phyloP scores from a whole-genome alignment of 23 tunicate genomes.

The Ascidia mentula region DNA sequence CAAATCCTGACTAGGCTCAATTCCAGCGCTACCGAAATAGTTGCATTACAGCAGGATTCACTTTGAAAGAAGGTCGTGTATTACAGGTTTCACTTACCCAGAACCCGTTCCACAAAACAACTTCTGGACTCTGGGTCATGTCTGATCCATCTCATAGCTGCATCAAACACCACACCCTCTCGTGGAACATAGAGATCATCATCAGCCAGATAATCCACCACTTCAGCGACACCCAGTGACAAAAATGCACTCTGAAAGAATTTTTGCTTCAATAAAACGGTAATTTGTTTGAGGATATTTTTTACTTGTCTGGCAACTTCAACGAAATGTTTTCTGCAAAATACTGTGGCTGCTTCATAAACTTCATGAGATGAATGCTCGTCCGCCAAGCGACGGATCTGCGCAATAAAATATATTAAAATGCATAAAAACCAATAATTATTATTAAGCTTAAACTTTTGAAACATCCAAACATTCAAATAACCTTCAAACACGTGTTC shows the following conservation, averaged over 20 bases:
- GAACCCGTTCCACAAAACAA: slow-evolving; percentile 17
- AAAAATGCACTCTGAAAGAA: slow-evolving; percentile 49
- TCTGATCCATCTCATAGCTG: slow-evolving; percentile 76
- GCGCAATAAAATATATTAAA: no score
- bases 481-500: slow-evolving; percentile 61
- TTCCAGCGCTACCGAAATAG: no score
- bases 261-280: background rate
- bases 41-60: no score
- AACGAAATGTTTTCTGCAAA: slow-evolving; percentile 44
- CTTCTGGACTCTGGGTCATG: slow-evolving; percentile 23
- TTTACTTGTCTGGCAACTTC: slow-evolving; percentile 50
- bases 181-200: slow-evolving; percentile 60
- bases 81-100: no score
- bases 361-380: slow-evolving; percentile 48
- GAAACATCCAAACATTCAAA: background rate
- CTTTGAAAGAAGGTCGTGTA: no score
- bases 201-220: slow-evolving; percentile 53
- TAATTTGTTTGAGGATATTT: background rate
- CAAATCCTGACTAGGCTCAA: no score
- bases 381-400: slow-evolving; percentile 67
- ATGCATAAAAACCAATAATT: no score
- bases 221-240: slow-evolving; percentile 27
- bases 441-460: background rate
- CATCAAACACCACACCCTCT: slow-evolving; percentile 78
- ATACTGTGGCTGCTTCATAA: slow-evolving; percentile 21